phyloP scores from a whole-genome alignment of 1,140 invertebrate species.

The Ceratina japonica region DNA sequence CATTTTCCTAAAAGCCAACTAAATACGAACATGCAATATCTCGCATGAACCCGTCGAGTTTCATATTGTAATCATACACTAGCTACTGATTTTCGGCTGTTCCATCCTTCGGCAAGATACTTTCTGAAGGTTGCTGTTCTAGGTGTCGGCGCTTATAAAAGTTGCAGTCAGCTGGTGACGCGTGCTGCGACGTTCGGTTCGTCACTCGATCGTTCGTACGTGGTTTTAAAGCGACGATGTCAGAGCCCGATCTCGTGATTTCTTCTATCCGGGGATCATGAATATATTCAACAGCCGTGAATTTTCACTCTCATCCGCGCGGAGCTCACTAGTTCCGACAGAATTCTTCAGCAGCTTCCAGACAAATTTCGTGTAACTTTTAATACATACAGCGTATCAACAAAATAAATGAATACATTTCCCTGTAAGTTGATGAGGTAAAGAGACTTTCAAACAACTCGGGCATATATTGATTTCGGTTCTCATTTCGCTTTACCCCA shows the following conservation, averaged over 20 bases:
- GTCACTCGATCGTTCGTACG: constrained; percentile 42
- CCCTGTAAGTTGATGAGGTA: too few species aligned
- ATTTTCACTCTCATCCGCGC: constrained; percentile 44
- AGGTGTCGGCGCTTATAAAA: constrained; percentile 47
- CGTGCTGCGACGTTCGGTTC: constrained; percentile 29
- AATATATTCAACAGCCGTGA: constrained; percentile 67
- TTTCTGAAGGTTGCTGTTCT: constrained; percentile 33
- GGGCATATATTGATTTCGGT: too few species aligned
- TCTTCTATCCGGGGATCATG: constrained; percentile 57
- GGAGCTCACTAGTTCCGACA: background rate
- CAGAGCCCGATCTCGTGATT: constrained; percentile 51
- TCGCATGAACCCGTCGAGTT: background rate
- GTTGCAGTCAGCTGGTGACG: constrained; percentile 37
- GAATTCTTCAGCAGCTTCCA: too few species aligned
- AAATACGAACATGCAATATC: too few species aligned
- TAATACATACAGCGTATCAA: too few species aligned
- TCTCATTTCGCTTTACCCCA: too few species aligned
- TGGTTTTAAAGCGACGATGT: constrained; percentile 62
- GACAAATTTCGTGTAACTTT: too few species aligned
- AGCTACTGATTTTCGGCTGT: background rate
- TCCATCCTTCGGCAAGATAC: background rate
- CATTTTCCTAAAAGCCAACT: too few species aligned
- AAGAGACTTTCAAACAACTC: too few species aligned
- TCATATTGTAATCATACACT: background rate
- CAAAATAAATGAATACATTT: background rate